Percentiles rank a stretch among this genome's conserved stretches.
These are phyloP conservation scores for Maniola hyperantus DNA, from an alignment of 2,888 invertebrate genomes.

Conservation along the genomic window DNA sequence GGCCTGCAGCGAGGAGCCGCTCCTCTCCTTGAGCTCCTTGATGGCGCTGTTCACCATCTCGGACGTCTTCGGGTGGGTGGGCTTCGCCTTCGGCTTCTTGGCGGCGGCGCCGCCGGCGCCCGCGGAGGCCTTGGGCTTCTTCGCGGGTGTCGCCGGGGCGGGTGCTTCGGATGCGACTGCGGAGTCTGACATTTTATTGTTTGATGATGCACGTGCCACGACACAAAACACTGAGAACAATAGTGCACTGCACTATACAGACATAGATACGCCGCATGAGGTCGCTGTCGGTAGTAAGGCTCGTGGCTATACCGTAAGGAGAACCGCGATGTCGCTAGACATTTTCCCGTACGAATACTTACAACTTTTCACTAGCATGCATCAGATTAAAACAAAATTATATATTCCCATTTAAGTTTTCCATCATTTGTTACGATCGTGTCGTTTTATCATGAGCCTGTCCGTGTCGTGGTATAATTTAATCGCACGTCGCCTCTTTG, in stretches of 20 bases:
- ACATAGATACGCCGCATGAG: not conserved
- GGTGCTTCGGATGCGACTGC: slow-evolving; percentile 52
- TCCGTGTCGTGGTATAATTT: not conserved
- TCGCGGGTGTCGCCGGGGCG: slow-evolving; percentile 53
- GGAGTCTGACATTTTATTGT: slow-evolving; percentile 48
- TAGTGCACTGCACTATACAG: not conserved
- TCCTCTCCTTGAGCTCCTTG: slow-evolving; percentile 64
- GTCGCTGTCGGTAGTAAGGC: slow-evolving; percentile 27
- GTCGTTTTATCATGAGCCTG: not conserved
- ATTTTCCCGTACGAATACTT: slow-evolving; percentile 37
- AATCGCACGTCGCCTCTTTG: slow-evolving; percentile 48
- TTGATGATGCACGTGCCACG: not conserved
- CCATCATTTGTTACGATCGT: not conserved
- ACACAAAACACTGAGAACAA: not conserved
- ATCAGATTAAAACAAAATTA: slow-evolving; percentile 23
- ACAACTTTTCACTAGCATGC: slow-evolving; percentile 37
- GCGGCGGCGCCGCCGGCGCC: not conserved
- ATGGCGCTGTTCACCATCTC: slow-evolving; percentile 37
- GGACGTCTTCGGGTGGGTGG: slow-evolving; percentile 46
- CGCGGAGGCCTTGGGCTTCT: slow-evolving; percentile 49
- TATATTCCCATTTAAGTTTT: slow-evolving; percentile 25
- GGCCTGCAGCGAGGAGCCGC: slow-evolving; percentile 81
- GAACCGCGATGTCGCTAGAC: slow-evolving; percentile 36
- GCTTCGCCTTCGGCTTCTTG: slow-evolving; percentile 52
- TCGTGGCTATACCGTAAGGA: slow-evolving; percentile 33